Percentiles rank a stretch among this genome's conserved stretches.
Evolutionary conservation across 2,888 invertebrate genomes (phyloP).

Genomic region (Trissolcus japonicus): DNA sequence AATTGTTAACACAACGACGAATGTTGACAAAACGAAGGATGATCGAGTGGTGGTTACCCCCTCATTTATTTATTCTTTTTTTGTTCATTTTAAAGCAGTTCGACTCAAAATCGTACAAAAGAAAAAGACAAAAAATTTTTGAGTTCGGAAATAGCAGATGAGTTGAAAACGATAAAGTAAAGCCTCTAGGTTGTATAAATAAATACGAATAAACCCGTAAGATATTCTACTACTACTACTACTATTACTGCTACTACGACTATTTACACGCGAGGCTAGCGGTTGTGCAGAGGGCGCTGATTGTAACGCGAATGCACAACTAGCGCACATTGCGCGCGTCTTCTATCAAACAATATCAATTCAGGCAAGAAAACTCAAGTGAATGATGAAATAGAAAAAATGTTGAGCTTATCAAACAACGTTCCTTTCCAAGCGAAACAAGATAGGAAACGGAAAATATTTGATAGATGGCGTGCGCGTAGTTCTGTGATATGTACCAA

Average conservation of each 20-base stretch:
- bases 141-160: neutral
- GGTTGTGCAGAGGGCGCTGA: conserved; percentile 52
- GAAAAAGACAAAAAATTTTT: conserved; percentile 35
- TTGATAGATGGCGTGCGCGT: conserved; percentile 73
- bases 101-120: conserved; percentile 54
- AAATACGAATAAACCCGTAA: conserved; percentile 63
- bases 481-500: conserved; percentile 78
- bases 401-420: neutral
- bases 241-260: conserved; percentile 58
- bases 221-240: conserved; percentile 58
- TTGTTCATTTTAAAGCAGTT: conserved; percentile 22
- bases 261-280: conserved; percentile 62
- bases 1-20: conserved; percentile 56
- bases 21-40: neutral
- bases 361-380: neutral
- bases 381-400: neutral
- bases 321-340: conserved; percentile 71
- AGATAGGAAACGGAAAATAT: conserved; percentile 53
- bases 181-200: conserved; percentile 62
- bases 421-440: neutral
- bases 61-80: too few species aligned
- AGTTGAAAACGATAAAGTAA: conserved; percentile 52
- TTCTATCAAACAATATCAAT: conserved; percentile 59
- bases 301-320: conserved; percentile 60
- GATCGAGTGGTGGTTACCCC: too few species aligned